These are phyloP conservation scores for Mohoua ochrocephala DNA, from an alignment of 2,113 vertebrate genomes.

Conservation along the genomic window DNA sequence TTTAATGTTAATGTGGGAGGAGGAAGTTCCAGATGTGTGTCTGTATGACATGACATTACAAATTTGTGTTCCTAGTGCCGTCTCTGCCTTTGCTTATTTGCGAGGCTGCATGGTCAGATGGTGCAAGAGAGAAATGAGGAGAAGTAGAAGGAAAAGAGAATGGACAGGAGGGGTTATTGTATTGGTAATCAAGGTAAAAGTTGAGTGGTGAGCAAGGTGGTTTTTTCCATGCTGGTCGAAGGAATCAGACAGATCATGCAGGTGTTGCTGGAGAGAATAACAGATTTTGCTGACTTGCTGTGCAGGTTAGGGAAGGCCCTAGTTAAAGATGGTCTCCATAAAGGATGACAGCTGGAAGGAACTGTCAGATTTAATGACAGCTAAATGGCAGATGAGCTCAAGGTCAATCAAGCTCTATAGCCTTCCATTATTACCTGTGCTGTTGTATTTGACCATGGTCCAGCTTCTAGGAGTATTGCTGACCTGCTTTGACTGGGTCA, in stretches of 20 bases:
- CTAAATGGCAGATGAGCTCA: background rate
- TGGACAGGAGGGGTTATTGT: background rate
- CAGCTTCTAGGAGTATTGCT: background rate
- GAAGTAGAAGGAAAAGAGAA: background rate
- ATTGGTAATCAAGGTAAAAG: background rate
- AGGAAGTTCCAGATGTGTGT: background rate
- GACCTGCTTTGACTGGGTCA: background rate
- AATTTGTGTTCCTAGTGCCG: background rate
- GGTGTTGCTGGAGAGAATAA: background rate
- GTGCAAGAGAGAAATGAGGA: background rate
- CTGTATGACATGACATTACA: background rate
- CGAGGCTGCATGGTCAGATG: background rate
- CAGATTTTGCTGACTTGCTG: background rate
- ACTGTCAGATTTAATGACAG: background rate
- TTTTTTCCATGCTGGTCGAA: background rate
- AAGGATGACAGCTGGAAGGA: background rate
- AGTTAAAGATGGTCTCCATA: background rate
- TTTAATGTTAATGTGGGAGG: background rate
- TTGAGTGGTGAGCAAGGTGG: background rate
- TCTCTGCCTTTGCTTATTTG: background rate
- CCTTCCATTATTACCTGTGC: background rate
- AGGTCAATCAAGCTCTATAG: background rate
- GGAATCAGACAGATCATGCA: background rate
- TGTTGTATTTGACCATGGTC: background rate
- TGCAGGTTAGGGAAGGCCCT: background rate